Base-by-base conservation (phyloP, 2,797 vertebrate species). In the Odontamblyopus rebecca region DNA sequence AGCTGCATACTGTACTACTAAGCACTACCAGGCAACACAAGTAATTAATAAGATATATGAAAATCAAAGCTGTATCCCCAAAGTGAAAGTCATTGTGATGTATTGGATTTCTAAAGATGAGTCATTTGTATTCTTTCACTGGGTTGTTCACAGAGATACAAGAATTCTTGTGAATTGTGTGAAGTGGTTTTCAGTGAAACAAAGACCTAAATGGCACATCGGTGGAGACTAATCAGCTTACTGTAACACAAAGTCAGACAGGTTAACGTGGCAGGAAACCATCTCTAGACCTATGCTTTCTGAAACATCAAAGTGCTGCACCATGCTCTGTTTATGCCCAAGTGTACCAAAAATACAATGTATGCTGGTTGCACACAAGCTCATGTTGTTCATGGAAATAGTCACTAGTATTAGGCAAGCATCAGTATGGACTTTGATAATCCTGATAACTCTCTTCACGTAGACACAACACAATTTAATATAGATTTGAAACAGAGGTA, bases 191-290 rank as follows among this genome's bases (percentile, higher is more conserved):
- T 74, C 68, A 73, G 75, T 74, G 73, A 73, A 85, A 85, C 78
- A 79, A 81, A 85, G 71, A 74, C 72, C 83, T 76, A 86, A 78
- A 82, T 72, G 78, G 83, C 71, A 89, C 83, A 86, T 81, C 78
- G 82, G 82, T 69, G 54, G 79, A 26, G 72, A 73, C 70, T 84
- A 86, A 89, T 89, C 81, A 79, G 85, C 83, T 90, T 90, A 87
- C 70, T 57, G 77, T 89, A 88, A 89, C 81, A 50, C 69, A 0
- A 74, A 80, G 81, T 83, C 75, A 88, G 87, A 89, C 86, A 83
- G 86, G 85, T 88, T 83, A 79, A 82, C 82, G 78, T 87, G 74
- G 73, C 78, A 89, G 76, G 78, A 87, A 87, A 78, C 81, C 66
- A 72, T 70, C 78, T 78, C 65, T 41, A 2, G 74, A 41, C 62